A percentile compares a stretch with the other conserved stretches of the same genome.
phyloP scores from a whole-genome alignment of 2,888 invertebrate genomes.

The Neoscelio sp. region DNA sequence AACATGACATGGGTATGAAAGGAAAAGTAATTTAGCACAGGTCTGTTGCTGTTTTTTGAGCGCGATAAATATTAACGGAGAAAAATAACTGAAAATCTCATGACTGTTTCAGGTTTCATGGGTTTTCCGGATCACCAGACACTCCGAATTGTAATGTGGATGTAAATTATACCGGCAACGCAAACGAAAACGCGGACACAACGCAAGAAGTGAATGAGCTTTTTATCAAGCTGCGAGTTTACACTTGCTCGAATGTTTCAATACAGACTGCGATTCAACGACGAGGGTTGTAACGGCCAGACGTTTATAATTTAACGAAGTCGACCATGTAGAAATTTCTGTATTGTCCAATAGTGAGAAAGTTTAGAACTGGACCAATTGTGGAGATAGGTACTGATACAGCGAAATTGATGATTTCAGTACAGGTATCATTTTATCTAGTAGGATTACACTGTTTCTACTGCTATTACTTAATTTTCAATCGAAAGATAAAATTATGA shows the following conservation, averaged over 20 bases:
- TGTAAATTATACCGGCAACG: constrained; percentile 9
- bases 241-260: constrained; percentile 51
- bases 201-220: constrained; percentile 56
- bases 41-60: not conserved
- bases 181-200: constrained; percentile 29
- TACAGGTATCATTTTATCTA: no score
- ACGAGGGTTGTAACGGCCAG: constrained; percentile 66
- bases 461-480: no score
- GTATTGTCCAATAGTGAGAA: constrained; percentile 9
- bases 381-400: no score
- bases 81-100: constrained; percentile 1
- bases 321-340: constrained; percentile 21
- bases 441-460: no score
- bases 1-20: no score
- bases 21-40: no score
- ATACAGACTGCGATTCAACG: constrained; percentile 43
- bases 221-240: constrained; percentile 55
- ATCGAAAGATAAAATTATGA: no score
- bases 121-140: constrained; percentile 11
- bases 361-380: constrained; percentile 33
- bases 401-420: no score
- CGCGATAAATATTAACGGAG: not conserved
- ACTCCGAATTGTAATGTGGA: constrained; percentile 27
- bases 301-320: constrained; percentile 73
- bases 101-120: not conserved